These are phyloP conservation scores for Tetraodon nigroviridis DNA, from an alignment of 2,113 vertebrate genomes.

Conservation along the genomic window DNA sequence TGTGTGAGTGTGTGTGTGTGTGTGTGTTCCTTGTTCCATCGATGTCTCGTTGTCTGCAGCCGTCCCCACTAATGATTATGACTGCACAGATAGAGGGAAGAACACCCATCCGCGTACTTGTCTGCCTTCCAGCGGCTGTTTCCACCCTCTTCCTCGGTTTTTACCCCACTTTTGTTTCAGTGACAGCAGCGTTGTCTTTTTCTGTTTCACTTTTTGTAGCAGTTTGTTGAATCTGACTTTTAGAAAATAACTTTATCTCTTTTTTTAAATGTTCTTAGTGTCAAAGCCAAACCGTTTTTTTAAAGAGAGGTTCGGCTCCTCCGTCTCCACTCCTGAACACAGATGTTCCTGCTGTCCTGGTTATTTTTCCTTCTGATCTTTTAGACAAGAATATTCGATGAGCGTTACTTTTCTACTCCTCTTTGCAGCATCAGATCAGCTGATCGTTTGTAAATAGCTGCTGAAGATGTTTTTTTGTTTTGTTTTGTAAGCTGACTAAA, in stretches of 20 bases:
- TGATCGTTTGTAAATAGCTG: neutral
- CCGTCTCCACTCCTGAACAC: neutral
- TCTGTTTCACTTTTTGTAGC: constrained; percentile 2
- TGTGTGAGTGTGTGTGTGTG: neutral
- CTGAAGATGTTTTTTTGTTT: neutral
- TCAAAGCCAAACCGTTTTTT: neutral
- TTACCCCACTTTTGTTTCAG: neutral
- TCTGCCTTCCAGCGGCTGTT: too few relatives aligned
- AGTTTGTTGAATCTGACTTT: neutral
- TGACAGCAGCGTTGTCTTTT: neutral
- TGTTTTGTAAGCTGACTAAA: too few relatives aligned
- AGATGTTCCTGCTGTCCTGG: constrained; percentile 1
- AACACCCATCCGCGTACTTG: too few relatives aligned
- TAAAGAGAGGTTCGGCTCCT: neutral
- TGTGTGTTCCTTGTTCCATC: neutral
- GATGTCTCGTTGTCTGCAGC: neutral
- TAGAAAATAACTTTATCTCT: constrained; percentile 3
- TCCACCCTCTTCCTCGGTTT: too few relatives aligned
- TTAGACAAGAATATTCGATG: neutral
- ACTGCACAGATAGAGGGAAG: too few relatives aligned
- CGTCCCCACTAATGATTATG: neutral
- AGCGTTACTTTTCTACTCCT: neutral
- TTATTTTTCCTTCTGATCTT: constrained; percentile 8
- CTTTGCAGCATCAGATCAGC: constrained; percentile 27
- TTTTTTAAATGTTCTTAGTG: neutral